Evolutionary conservation across 23 tunicate genomes (phyloP).

Genomic region (Oikopleura vanhoeffeni): DNA sequence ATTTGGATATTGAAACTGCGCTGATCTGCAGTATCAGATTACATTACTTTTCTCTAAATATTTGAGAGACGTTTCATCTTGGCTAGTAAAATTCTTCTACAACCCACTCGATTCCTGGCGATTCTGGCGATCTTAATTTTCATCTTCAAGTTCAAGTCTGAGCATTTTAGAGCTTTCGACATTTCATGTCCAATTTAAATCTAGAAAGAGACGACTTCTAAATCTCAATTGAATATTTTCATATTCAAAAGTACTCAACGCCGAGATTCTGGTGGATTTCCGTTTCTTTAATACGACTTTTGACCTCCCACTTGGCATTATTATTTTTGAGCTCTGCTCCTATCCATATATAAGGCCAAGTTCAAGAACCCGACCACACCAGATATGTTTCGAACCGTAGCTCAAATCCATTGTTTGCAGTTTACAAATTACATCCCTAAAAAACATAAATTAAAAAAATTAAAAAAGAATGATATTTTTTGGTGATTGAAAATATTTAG

Average conservation of each 20-base stretch:
- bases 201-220: background rate
- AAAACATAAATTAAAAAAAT: too few species aligned
- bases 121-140: background rate
- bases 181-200: background rate
- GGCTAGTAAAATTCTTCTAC: background rate
- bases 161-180: slow-evolving; percentile 7
- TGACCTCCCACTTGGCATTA: too few species aligned
- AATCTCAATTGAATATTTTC: background rate
- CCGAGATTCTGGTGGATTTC: too few species aligned
- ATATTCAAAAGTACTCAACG: background rate
- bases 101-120: background rate
- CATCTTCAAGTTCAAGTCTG: background rate
- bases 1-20: background rate
- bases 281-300: too few species aligned
- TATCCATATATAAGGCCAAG: background rate
- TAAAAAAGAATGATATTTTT: too few species aligned
- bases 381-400: background rate
- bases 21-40: background rate
- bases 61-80: background rate
- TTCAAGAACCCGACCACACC: background rate
- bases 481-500: too few species aligned
- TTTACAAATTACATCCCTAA: background rate
- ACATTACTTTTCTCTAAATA: background rate
- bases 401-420: background rate
- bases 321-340: too few species aligned